phyloP scores from a whole-genome alignment of 2,113 vertebrate species.

The Pantherophis guttatus region DNA sequence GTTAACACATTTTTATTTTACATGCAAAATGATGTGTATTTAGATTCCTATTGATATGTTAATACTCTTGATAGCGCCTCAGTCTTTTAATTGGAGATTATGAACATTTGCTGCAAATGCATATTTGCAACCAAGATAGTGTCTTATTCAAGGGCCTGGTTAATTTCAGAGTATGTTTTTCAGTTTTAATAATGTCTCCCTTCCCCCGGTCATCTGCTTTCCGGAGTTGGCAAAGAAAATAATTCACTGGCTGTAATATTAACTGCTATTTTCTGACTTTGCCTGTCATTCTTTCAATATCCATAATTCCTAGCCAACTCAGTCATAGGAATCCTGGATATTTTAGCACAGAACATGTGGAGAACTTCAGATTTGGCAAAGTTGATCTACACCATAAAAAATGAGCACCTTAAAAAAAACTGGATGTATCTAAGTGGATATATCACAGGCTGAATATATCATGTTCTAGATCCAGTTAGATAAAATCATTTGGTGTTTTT shows the following conservation, averaged over 20 bases:
- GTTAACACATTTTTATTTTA: slow-evolving; percentile 40
- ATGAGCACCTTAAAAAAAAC: background rate
- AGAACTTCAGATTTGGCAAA: background rate
- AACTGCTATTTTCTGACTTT: background rate
- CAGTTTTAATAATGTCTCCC: slow-evolving; percentile 19
- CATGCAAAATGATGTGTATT: slow-evolving; percentile 35
- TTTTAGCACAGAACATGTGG: background rate
- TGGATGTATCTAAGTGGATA: background rate
- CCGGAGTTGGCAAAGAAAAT: background rate
- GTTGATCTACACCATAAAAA: background rate
- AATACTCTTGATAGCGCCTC: slow-evolving; percentile 27
- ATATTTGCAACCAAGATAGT: slow-evolving; percentile 20
- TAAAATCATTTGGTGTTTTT: background rate
- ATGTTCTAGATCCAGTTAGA: background rate
- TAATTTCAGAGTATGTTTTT: slow-evolving; percentile 41
- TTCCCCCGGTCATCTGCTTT: background rate
- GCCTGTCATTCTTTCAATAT: background rate
- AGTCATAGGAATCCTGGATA: background rate
- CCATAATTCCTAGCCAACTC: background rate
- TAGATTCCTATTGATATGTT: slow-evolving; percentile 43
- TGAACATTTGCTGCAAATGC: slow-evolving; percentile 21
- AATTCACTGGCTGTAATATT: background rate
- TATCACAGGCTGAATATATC: background rate
- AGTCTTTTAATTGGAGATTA: slow-evolving; percentile 45
- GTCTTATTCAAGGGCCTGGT: slow-evolving; percentile 35